phyloP scores from a whole-genome alignment of 2,113 vertebrate genomes.

The Diphyllodes magnificus region DNA sequence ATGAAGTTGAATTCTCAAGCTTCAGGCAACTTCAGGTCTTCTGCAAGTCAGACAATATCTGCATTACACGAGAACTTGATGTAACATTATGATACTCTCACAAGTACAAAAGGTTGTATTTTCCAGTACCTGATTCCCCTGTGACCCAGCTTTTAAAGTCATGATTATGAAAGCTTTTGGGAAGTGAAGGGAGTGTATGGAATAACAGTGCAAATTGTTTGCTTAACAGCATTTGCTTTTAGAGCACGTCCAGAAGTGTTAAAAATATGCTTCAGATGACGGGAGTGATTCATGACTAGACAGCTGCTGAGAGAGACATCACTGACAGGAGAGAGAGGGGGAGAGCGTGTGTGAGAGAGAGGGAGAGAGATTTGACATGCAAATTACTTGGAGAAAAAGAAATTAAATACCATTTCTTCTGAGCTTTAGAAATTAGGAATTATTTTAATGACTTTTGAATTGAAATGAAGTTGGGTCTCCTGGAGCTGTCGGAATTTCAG shows the following conservation, averaged over 20 bases:
- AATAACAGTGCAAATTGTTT: slow-evolving; percentile 8
- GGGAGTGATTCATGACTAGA: slow-evolving; percentile 57
- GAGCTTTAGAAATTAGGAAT: slow-evolving; percentile 3
- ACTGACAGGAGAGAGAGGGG: background rate
- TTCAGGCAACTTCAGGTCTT: background rate
- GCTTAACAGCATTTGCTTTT: slow-evolving; percentile 49
- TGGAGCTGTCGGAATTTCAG: background rate
- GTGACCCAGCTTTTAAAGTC: slow-evolving; percentile 27
- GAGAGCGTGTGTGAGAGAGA: background rate
- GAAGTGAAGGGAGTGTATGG: background rate
- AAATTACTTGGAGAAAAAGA: slow-evolving; percentile 37
- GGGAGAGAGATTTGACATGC: slow-evolving; percentile 34
- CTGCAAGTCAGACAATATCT: background rate
- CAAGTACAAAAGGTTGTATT: slow-evolving; percentile 7
- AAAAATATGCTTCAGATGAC: slow-evolving; percentile 57
- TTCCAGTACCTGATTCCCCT: slow-evolving; percentile 19
- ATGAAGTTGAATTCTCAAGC: slow-evolving; percentile 24
- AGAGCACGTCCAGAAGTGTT: slow-evolving; percentile 46
- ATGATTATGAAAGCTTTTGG: background rate
- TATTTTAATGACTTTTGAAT: slow-evolving; percentile 33
- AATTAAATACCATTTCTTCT: slow-evolving; percentile 34
- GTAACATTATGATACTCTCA: background rate
- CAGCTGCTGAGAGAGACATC: slow-evolving; percentile 61
- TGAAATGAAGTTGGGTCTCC: background rate
- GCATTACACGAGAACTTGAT: slow-evolving; percentile 5